phyloP scores from a whole-genome alignment of 1,140 invertebrate genomes.

The Mactra quadrangularis region DNA sequence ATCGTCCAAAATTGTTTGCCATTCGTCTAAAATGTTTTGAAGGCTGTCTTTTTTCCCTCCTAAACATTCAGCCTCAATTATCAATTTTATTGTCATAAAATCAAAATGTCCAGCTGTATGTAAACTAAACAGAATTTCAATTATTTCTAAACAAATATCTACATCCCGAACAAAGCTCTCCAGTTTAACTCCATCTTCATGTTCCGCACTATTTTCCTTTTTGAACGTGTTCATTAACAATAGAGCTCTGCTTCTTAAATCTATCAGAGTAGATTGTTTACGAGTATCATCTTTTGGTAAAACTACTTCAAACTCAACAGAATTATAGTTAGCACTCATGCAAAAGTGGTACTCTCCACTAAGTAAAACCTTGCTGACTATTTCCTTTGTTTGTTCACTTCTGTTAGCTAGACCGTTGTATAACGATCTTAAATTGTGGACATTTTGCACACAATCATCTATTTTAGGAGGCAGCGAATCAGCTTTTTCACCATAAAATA shows the following conservation, averaged over 20 bases:
- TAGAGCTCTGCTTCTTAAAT: constrained; percentile 70
- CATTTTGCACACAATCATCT: constrained; percentile 60
- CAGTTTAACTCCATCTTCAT: too few relatives aligned
- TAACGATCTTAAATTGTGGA: constrained; percentile 67
- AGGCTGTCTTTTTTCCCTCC: neutral
- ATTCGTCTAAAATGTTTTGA: constrained; percentile 33
- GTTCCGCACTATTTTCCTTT: constrained; percentile 8
- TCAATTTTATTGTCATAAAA: constrained; percentile 16
- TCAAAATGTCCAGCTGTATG: constrained; percentile 64
- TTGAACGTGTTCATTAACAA: constrained; percentile 66
- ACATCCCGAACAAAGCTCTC: constrained; percentile 61
- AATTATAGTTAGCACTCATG: neutral
- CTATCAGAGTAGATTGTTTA: constrained; percentile 53
- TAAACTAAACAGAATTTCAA: constrained; percentile 34
- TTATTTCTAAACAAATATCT: constrained; percentile 62
- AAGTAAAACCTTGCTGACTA: constrained; percentile 62
- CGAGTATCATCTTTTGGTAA: constrained; percentile 37
- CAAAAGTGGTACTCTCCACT: constrained; percentile 62
- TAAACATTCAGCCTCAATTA: constrained; percentile 29
- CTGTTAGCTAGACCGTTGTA: constrained; percentile 71
- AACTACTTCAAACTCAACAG: constrained; percentile 39
- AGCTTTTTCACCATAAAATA: constrained; percentile 7
- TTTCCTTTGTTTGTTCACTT: constrained; percentile 70
- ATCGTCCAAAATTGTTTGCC: constrained; percentile 26
- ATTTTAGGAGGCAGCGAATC: constrained; percentile 62